Percentiles rank a stretch among this genome's conserved stretches.
These are phyloP conservation scores for Platycheirus rosarum DNA, from an alignment of 2,888 invertebrate genomes.

Conservation along the genomic window DNA sequence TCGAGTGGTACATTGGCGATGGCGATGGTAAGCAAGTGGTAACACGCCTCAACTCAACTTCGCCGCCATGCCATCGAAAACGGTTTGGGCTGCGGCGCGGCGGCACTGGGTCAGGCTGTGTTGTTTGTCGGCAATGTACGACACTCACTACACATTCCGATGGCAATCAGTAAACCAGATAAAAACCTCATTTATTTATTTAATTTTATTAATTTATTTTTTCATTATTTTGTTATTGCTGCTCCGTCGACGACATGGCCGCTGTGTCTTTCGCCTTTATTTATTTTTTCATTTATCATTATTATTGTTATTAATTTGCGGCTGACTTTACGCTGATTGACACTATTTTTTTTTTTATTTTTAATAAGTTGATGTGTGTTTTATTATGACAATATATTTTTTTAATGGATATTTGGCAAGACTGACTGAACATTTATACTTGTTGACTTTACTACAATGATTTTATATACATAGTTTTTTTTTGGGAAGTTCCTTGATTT, in stretches of 20 bases:
- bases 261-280: conserved; percentile 45
- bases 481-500: too few relatives aligned
- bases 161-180: conserved; percentile 29
- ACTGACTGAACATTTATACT: conserved; percentile 16
- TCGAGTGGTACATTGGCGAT: not conserved
- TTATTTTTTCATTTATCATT: conserved; percentile 53
- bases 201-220: conserved; percentile 54
- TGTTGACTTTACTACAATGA: conserved; percentile 8
- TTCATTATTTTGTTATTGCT: conserved; percentile 33
- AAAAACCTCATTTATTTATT: conserved; percentile 65
- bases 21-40: too few relatives aligned
- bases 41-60: conserved; percentile 21
- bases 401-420: conserved; percentile 23
- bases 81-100: not conserved
- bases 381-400: conserved; percentile 22
- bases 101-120: conserved; percentile 35
- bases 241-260: not conserved
- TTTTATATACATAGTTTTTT: too few relatives aligned
- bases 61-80: not conserved
- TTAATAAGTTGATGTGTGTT: conserved; percentile 42
- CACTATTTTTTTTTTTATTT: conserved; percentile 30
- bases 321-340: conserved; percentile 36
- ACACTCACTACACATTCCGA: conserved; percentile 6
- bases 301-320: conserved; percentile 67
- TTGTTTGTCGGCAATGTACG: conserved; percentile 4